Evolutionary conservation across 2,113 vertebrate genomes (phyloP).

Genomic region (Cacatua alba): DNA sequence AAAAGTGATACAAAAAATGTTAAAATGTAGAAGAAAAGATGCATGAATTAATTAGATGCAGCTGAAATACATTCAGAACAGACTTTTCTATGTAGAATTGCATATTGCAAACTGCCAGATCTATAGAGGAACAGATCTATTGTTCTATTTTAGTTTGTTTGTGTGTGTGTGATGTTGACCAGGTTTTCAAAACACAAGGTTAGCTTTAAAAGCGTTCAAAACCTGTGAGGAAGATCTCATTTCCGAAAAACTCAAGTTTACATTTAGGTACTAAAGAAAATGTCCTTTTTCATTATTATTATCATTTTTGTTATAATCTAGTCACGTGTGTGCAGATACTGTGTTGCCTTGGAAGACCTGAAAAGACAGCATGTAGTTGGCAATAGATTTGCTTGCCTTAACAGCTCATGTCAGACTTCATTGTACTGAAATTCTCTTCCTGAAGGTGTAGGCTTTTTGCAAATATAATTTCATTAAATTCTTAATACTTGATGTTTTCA

Average conservation of each 20-base stretch:
- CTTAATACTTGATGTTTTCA: neutral
- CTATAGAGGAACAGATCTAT: neutral
- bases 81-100: neutral
- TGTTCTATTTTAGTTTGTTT: neutral
- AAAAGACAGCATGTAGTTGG: neutral
- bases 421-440: neutral
- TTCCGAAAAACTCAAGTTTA: neutral
- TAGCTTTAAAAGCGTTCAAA: neutral
- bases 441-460: neutral
- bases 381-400: neutral
- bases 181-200: neutral
- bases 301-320: neutral
- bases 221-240: neutral
- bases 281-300: neutral
- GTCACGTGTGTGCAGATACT: neutral
- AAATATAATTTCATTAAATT: neutral
- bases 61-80: neutral
- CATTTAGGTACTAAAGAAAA: neutral
- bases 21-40: neutral
- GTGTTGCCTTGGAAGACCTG: neutral
- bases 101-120: neutral
- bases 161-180: neutral
- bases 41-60: neutral
- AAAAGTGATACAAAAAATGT: neutral
- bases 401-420: neutral